These are phyloP conservation scores for Todiramphus saurophagus DNA, from an alignment of 2,113 vertebrate genomes.

Conservation along the genomic window DNA sequence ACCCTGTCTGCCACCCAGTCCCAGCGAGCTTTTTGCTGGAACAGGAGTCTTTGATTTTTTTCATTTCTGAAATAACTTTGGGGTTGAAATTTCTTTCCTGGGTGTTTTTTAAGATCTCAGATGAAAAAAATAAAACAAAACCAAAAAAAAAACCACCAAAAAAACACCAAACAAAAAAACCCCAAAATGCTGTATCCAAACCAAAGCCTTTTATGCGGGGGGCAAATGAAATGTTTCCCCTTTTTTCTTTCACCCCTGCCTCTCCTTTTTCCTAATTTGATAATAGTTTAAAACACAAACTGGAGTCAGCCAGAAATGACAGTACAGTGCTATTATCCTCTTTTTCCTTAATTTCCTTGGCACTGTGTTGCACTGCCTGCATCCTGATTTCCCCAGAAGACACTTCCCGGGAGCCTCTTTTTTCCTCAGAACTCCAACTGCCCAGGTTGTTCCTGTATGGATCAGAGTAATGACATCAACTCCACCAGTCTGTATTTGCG, in stretches of 20 bases:
- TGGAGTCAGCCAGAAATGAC: not conserved
- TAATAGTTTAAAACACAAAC: not conserved
- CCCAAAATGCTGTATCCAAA: not conserved
- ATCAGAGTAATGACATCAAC: constrained; percentile 42
- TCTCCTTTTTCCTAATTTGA: not conserved
- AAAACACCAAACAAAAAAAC: not conserved
- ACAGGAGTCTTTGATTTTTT: constrained; percentile 31
- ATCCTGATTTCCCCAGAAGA: not conserved
- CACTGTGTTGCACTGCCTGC: not conserved
- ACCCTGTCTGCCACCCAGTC: constrained; percentile 65
- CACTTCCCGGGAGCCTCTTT: not conserved
- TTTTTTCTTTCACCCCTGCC: not conserved
- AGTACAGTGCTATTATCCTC: not conserved
- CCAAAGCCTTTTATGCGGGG: not conserved
- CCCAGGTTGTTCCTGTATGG: constrained; percentile 14
- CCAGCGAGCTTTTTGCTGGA: constrained; percentile 13
- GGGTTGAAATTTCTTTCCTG: not conserved
- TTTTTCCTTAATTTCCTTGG: not conserved
- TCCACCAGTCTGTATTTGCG: constrained; percentile 16
- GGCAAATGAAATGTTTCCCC: not conserved
- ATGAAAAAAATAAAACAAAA: not conserved
- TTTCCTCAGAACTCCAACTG: not conserved
- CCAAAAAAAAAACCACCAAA: not conserved
- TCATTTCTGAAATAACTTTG: constrained; percentile 30
- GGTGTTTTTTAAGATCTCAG: not conserved